A percentile compares a stretch with the other conserved stretches of the same genome.
Evolutionary conservation across 1,140 invertebrate species (phyloP).

Genomic region (Pseudomyrmex sp.): DNA sequence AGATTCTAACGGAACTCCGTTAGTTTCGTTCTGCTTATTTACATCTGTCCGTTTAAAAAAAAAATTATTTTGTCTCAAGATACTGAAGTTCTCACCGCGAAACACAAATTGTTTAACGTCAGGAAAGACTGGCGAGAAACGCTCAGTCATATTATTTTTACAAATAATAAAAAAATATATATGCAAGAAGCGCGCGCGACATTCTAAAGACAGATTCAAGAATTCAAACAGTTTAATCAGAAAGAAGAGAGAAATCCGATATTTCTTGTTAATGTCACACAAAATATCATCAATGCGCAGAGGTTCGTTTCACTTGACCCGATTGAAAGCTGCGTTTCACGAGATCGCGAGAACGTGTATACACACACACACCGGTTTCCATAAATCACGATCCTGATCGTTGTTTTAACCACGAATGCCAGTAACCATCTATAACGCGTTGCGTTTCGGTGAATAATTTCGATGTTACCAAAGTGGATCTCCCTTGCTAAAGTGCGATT

Average conservation of each 20-base stretch:
- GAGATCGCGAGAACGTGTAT: conserved; percentile 41
- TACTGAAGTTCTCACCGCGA: not conserved
- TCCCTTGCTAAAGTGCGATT: conserved; percentile 16
- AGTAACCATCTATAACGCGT: not conserved
- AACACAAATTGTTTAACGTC: not conserved
- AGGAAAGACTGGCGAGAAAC: not conserved
- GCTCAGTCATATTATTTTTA: not conserved
- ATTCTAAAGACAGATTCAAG: no score
- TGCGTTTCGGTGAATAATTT: conserved; percentile 66
- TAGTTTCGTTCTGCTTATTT: not conserved
- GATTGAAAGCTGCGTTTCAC: conserved; percentile 33
- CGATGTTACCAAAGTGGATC: conserved; percentile 10
- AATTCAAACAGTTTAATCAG: not conserved
- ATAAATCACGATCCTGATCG: conserved; percentile 66
- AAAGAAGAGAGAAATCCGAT: not conserved
- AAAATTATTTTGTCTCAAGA: not conserved
- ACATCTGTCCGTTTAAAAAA: not conserved
- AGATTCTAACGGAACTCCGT: conserved; percentile 1
- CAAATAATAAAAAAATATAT: not conserved
- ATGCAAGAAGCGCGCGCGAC: no score
- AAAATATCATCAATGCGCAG: not conserved
- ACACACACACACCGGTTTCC: conserved; percentile 7
- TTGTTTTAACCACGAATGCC: conserved; percentile 63
- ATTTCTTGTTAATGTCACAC: not conserved
- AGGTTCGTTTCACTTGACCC: conserved; percentile 6